Evolutionary conservation across 1,140 invertebrate genomes (phyloP), one percentile per base, ranked within the genome.

Genomic region (Solenopsis fugax): DNA sequence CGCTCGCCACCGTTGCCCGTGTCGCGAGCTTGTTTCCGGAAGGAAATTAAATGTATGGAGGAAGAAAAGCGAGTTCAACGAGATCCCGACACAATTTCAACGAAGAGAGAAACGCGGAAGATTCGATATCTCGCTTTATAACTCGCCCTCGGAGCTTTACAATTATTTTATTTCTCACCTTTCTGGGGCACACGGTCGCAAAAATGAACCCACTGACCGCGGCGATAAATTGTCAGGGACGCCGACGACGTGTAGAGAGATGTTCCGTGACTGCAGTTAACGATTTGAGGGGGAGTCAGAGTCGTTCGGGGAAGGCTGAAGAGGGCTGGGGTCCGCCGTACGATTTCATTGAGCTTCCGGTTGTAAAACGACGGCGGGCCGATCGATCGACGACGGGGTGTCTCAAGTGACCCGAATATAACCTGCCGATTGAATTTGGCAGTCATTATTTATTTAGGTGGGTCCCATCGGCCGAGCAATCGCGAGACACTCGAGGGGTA

Each of bases 401-500:
- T 69, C 64, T 86, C 76, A 84, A 81, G 71, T 85, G 90, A 91
- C 88, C 90, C 88, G 84, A 92, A 91, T 92, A 91, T 92, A 87
- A 90, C 69, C 85, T 64, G 85, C 41, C 88, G 88, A 92, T 91
- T 77, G 88, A 90, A 90, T 90, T 88, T 90, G 37, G 73, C n/a
- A 75, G 65, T 62, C 87, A 87, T 91, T 91, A 91, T 88, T 91
- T 91, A 90, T 91, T 90, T 91, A 91, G 82, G 77, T 77, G 72
- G 54, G 16, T 34, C 64, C 58, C 67, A 37, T 75, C 76, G 50
- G 60, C 29, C 54, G 80, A 60, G 62, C 65, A 80, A 67, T 88
- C 69, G 71, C 60, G 69, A 48, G 52, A 73, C 67, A 62, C 48
- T 54, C 69, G 67, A 81, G 71, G 56, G 62, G 54, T 29, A 41